These are phyloP conservation scores for Hartigia nigra DNA, from an alignment of 2,888 invertebrate genomes.

Conservation along the genomic window DNA sequence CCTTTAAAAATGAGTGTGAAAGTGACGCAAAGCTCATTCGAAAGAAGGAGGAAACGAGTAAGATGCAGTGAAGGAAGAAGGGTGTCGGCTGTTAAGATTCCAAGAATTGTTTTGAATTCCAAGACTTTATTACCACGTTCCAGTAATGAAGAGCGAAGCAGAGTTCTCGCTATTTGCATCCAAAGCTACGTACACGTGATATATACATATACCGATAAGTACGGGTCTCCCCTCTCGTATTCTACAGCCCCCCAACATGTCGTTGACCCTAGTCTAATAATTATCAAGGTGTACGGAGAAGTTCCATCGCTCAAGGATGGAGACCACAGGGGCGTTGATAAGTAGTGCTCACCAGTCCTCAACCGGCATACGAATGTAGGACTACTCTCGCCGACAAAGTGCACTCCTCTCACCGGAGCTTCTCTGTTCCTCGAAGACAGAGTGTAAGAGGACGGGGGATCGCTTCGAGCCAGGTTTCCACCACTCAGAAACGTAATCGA, in stretches of 20 bases:
- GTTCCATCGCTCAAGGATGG: background rate
- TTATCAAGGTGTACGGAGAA: background rate
- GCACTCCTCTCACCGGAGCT: background rate
- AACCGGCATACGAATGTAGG: conserved; percentile 1
- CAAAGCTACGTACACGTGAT: background rate
- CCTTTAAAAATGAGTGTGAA: background rate
- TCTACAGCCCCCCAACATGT: conserved; percentile 2
- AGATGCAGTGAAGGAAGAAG: background rate
- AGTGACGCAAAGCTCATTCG: background rate
- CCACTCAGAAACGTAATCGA: background rate
- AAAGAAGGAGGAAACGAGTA: background rate
- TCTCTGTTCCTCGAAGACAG: background rate
- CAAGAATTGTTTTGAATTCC: conserved; percentile 6
- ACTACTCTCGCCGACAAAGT: conserved; percentile 4
- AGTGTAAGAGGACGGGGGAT: background rate
- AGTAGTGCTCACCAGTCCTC: conserved; percentile 3
- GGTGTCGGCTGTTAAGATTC: conserved; percentile 6
- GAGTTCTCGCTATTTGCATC: conserved; percentile 7
- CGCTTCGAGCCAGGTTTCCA: background rate
- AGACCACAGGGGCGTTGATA: background rate
- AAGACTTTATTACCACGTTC: conserved; percentile 10
- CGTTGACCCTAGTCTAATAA: conserved; percentile 1
- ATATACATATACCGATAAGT: background rate
- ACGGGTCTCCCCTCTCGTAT: background rate
- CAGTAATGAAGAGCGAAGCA: background rate